Conservation (phyloP, 2,113 vertebrate genomes). For the Ramphastos sulfuratus region DNA sequence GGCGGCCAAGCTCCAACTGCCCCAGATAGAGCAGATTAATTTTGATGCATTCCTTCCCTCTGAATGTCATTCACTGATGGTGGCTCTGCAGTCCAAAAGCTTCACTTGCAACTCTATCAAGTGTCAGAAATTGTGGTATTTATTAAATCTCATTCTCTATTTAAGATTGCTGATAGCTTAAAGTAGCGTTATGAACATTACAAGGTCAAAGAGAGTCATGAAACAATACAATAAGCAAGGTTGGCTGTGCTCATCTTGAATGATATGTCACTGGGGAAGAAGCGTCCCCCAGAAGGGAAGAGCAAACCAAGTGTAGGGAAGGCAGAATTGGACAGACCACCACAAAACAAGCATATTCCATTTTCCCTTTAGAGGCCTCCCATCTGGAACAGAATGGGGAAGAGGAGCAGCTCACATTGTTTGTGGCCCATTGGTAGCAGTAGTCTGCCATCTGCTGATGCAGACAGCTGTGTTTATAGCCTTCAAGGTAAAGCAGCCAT, state of each 20-base stretch:
- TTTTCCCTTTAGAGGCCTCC: constrained; percentile 11
- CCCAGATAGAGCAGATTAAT: constrained; percentile 44
- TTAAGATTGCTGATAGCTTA: background rate
- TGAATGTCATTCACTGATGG: background rate
- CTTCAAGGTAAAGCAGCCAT: background rate
- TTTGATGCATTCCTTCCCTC: background rate
- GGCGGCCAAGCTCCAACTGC: constrained; percentile 3
- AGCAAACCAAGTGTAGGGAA: background rate
- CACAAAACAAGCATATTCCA: background rate
- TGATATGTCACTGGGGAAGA: background rate
- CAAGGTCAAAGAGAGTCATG: background rate
- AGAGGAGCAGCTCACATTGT: background rate
- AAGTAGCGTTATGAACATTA: background rate
- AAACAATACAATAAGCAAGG: background rate
- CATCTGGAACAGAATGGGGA: background rate
- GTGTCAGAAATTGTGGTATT: background rate
- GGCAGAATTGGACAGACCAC: background rate
- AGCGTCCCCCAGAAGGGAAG: background rate
- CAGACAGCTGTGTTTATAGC: constrained; percentile 27
- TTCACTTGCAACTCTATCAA: background rate
- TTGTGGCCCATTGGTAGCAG: constrained; percentile 29
- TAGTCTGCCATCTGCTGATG: constrained; percentile 48
- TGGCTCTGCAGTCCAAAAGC: background rate
- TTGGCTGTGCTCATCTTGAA: background rate
- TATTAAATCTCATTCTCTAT: background rate